These are phyloP conservation scores for Festucalex cinctus DNA, from an alignment of 2,113 vertebrate genomes.

Conservation along the genomic window DNA sequence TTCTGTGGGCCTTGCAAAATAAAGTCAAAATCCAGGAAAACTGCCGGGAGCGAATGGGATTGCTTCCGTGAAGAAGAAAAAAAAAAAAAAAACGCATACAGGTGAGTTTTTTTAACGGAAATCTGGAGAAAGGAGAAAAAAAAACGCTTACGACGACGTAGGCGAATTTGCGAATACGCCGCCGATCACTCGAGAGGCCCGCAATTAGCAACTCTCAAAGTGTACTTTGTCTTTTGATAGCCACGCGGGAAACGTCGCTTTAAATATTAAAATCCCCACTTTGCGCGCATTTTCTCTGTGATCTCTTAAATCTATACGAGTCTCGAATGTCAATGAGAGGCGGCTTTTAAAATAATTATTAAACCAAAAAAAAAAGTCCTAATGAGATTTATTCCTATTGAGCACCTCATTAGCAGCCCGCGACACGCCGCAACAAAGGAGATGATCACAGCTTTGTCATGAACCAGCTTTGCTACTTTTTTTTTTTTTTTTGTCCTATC, in stretches of 20 bases:
- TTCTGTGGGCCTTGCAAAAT: too few relatives aligned
- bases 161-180: background rate
- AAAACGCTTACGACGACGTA: too few relatives aligned
- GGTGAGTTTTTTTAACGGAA: too few relatives aligned
- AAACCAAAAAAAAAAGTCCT: slow-evolving; percentile 33
- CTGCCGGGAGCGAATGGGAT: too few relatives aligned
- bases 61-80: too few relatives aligned
- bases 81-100: too few relatives aligned
- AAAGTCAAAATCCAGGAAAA: too few relatives aligned
- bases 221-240: slow-evolving; percentile 9
- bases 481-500: slow-evolving; percentile 59
- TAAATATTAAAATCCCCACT: slow-evolving; percentile 15
- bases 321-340: slow-evolving; percentile 15
- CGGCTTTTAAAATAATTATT: slow-evolving; percentile 28
- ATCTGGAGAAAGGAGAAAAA: too few relatives aligned
- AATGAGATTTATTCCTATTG: slow-evolving; percentile 68
- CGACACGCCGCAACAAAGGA: slow-evolving; percentile 56
- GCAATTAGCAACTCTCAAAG: background rate
- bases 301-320: slow-evolving; percentile 33
- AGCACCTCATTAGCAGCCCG: slow-evolving; percentile 55
- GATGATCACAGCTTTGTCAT: slow-evolving; percentile 61
- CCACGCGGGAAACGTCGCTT: slow-evolving; percentile 16
- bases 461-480: slow-evolving; percentile 42
- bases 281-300: slow-evolving; percentile 8
- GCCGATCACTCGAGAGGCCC: background rate